Conservation (phyloP, 2,797 vertebrate genomes). For the Protosalanx chinensis region DNA sequence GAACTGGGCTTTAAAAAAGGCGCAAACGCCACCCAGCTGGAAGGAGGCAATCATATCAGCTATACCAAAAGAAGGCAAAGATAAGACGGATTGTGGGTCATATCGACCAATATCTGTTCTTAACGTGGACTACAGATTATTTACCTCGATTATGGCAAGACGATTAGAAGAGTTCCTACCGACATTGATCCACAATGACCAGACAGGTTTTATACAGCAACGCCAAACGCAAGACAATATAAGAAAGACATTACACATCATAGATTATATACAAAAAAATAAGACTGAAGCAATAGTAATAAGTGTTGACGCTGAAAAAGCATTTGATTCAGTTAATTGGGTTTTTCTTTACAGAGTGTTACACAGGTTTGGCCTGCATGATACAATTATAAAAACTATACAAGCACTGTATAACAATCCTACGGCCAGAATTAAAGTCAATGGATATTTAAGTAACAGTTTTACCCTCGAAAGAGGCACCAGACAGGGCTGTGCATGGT, state of each 20-base stretch:
- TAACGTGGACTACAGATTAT: too few relatives aligned
- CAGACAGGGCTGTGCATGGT: conserved; percentile 22
- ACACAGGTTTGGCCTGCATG: conserved; percentile 16
- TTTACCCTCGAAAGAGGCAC: conserved; percentile 19
- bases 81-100: too few relatives aligned
- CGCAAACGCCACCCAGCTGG: conserved; percentile 13
- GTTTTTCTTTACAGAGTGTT: conserved; percentile 7
- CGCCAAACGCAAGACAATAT: conserved; percentile 1
- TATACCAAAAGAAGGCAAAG: neutral
- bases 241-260: conserved; percentile 14
- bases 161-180: conserved; percentile 16
- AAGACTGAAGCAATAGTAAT: conserved; percentile 3
- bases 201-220: conserved; percentile 25
- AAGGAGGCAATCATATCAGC: conserved; percentile 26
- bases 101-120: too few relatives aligned
- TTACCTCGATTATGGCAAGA: conserved; percentile 7
- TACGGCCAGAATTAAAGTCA: conserved; percentile 22
- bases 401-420: conserved; percentile 14
- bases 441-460: conserved; percentile 20
- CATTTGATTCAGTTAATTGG: conserved; percentile 13
- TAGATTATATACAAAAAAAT: conserved; percentile 6
- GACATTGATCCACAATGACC: conserved; percentile 7
- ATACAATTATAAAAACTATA: conserved; percentile 22
- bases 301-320: conserved; percentile 11
- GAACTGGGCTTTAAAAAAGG: conserved; percentile 22